Evolutionary conservation across 2,888 invertebrate species (phyloP), one percentile per base, ranked within the genome.

Genomic region (Gibbula magus): DNA sequence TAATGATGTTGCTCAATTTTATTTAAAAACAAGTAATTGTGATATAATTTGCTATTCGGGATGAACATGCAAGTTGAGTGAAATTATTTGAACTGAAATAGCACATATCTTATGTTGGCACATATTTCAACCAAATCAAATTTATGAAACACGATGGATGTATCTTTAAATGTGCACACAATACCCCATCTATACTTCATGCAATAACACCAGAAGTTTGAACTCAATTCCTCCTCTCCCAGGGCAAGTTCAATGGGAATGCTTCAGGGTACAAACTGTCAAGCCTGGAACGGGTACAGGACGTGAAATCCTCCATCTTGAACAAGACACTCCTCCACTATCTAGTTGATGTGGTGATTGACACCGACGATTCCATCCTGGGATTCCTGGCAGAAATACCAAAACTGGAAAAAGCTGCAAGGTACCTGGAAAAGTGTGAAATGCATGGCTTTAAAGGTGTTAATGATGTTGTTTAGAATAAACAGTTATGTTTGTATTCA

Each of bases 331-430:
- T 94, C 74, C 89, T 94, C 2, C 93, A 94, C 86, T 93, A 91
- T 82, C 52, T 91, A 22, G 87, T 90, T 20, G 84, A 88, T 53
- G 76, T 86, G 54, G 82, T 96, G 0, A 97, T 97, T 91, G 96
- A 96, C 88, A 96, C 96, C 88, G 95, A 96, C 92, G 96, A 96
- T 86, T 95, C 96, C 82, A 93, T 98, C 73, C 93, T 97, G 22
- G 95, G 95, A 87, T 97, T 98, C 92, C 95, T 97, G 0, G 95
- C 96, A 79, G 96, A 97, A 88, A 95, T 97, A 88, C 94, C 95
- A 39, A 95, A 96, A 22, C 93, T 98, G 81, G 98, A 98, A 91
- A 97, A 97, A 90, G 98, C 88, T 78, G 85, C 89, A 18, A 88
- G 86, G 91, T 90, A 82, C 76, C 82, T 76, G 22, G 20, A 45